Base-by-base conservation (phyloP, 2,888 invertebrate genomes). In the Tetropium fuscum region DNA sequence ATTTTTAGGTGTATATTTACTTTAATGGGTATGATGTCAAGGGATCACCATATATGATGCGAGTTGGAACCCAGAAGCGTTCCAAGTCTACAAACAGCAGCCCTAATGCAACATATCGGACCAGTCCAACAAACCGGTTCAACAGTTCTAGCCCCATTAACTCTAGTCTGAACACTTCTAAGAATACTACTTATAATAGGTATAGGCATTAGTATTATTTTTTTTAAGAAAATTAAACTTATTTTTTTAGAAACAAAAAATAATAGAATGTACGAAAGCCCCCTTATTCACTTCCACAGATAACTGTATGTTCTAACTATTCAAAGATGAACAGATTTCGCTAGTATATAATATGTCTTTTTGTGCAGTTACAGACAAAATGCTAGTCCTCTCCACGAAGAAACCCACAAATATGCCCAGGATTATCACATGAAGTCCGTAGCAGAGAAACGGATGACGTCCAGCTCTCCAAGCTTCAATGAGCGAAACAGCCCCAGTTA, bases 21-120 rank as follows among this genome's bases (percentile, higher is more conserved):
- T 98, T 97, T 83, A 97, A 97, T 79, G 97, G 96, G 6, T 90
- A 91, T 77, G 85, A 86, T 48, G 88, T 92, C n/a, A 87, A 87
- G 78, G 97, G 94, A 3, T 95, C 94, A 7, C 95, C 95, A 18
- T 94, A 93, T 76, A 90, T 93, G 76, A 90, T 95, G 82, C 85
- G 94, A 57, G 94, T 95, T 6, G 94, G 94, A 13, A 89, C 92
- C 0, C 86, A 86, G 60, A 88, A 88, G 61, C 87, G 91, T 18
- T 81, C 84, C 25, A 86, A 86, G 72, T 83, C 85, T 0, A 83
- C 85, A 25, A 84, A 80, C 67, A 85, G 83, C 78, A 80, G 79
- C 65, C 80, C 80, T 10, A 80, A 77, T 48, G 68, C 75, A 4
- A 74, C 78, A 0, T 80, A 78, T 59, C 69, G 80, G 44, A 76